Evolutionary conservation across 2,113 vertebrate species (phyloP).

Genomic region (Rhipidura dahli): DNA sequence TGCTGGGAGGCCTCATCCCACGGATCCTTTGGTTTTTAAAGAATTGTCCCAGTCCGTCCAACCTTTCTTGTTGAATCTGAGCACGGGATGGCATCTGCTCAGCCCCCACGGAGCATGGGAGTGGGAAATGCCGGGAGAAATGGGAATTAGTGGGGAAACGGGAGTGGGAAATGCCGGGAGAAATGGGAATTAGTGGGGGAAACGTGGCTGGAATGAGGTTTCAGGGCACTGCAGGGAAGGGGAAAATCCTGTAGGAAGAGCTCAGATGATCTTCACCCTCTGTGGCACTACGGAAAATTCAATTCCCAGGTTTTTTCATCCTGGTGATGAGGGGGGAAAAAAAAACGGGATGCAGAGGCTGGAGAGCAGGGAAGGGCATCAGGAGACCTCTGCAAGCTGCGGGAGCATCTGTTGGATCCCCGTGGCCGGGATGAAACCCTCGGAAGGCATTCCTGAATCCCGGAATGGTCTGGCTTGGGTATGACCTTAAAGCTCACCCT

Average conservation of each 20-base stretch:
- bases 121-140: neutral
- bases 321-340: neutral
- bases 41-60: neutral
- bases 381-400: neutral
- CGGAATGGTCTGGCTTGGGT: neutral
- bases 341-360: fast-evolving
- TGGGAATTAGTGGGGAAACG: neutral
- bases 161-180: neutral
- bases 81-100: neutral
- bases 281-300: fast-evolving
- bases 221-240: neutral
- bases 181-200: neutral
- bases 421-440: neutral
- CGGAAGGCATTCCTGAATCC: neutral
- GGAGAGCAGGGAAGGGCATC: neutral
- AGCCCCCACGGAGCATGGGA: neutral
- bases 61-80: fast-evolving
- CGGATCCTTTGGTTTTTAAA: neutral
- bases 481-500: neutral
- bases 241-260: fast-evolving
- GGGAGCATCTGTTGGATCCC: fast-evolving
- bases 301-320: neutral
- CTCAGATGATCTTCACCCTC: neutral
- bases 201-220: fast-evolving
- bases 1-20: neutral